Base-by-base conservation (phyloP, 2,113 vertebrate genomes). In the Ardeotis arabs region DNA sequence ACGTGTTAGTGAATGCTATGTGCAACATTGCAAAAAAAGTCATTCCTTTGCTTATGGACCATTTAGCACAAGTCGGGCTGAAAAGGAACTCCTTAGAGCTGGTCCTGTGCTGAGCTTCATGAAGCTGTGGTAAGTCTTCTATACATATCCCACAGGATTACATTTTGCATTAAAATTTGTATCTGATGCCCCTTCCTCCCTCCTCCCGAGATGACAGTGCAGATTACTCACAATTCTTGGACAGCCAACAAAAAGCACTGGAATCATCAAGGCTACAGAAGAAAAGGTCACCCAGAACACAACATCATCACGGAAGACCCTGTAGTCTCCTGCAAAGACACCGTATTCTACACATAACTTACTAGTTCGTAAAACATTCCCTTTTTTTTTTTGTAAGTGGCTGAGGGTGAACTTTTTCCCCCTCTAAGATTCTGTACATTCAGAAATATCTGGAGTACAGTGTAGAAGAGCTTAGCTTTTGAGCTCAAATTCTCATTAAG, bases 261-360 rank as follows among this genome's bases (percentile, higher is more conserved):
- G 99, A 31, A 99, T 95, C 9, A 98, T 31, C 83, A 99, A 10
- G 79, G 98, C 92, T 55, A 99, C 94, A 89, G 98, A 98, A 86
- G 95, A 97, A 96, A 99, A 99, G 5, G 98, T 98, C 95, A 99
- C 97, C 99, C 99, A 99, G 96, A 99, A 99, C 25, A 99, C 98
- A 10, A 79, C 95, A 28, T 99, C 98, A 0, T 99, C 98, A 15
- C 75, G 98, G 85, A 99, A 99, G 56, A 99, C 84, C 4, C 95
- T 95, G 5, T 99, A 87, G 90, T 99, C 98, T 86, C 99, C 99
- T 99, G 96, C 39, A 75, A 96, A 94, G 91, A 69, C 28, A 93
- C 4, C 75, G n/a, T 4, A 78, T 58, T 47, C 20, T 52, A 68
- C 31, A 73, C 7, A 8, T 24, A 17, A 70, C 49, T 83, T 49